Base-by-base conservation (phyloP, 1,140 invertebrate genomes). In the Plutomurus gul region DNA sequence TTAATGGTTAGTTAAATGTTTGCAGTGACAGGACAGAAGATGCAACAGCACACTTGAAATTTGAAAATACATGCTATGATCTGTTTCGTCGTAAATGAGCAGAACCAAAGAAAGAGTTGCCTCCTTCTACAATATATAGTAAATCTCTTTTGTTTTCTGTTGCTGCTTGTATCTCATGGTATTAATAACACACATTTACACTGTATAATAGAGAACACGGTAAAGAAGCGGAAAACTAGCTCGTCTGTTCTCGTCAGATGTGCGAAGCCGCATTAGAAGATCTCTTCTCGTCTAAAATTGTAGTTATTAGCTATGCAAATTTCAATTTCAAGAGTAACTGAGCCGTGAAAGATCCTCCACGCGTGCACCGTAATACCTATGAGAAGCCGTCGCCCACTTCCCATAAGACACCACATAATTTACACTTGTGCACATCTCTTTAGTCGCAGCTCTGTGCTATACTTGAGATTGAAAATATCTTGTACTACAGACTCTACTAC, bases 291-390 rank as follows among this genome's bases (percentile, higher is more conserved):
- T 60, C 18, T 65, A 16, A 33, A 60, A 36, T 65, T 65, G 30
- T 4, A 18, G 56, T 18, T 65, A 65, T 65, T 36, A 65, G 7
- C 56, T 65, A 65, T 65, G 56, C 56, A 65, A 65, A 65, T 65
- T 65, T 65, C 56, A 65, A 65, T 65, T 65, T 65, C 56, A 65
- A 65, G 56, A 36, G 56, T 33, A 36, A 65, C 56, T 65, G 56
- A 65, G 36, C 56, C 30, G 56, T 33, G 27, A 33, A 65, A 6
- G 56, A 65, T 13, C 30, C 6, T 65, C 56, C 56, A 65, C 56
- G 56, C 56, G 56, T 65, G 30, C 10, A 65, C 56, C 25, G 36
- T 65, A 65, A 65, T 65, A 36, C 27, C 56, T 27, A 5, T 65
- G 36, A 65, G 30, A 65, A 65, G 56, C 27, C 30, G 36, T 65